phyloP scores from a whole-genome alignment of 2,113 vertebrate species.

The Chloebia gouldiae region DNA sequence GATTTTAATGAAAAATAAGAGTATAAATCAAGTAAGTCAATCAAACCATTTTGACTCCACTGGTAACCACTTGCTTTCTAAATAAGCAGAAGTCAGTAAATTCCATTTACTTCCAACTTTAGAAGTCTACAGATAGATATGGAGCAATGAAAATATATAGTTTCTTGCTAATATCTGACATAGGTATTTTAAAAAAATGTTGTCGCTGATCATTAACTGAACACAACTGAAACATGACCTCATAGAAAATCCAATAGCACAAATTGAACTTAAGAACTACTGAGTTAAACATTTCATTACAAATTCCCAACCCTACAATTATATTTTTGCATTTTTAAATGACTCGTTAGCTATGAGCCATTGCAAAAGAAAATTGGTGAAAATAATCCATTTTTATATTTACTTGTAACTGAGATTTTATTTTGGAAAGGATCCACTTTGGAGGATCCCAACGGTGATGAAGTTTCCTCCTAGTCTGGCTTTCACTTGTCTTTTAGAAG shows the following conservation, averaged over 20 bases:
- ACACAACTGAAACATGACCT: neutral
- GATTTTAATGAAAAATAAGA: constrained; percentile 15
- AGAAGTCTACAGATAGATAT: neutral
- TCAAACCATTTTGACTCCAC: neutral
- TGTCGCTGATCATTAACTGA: neutral
- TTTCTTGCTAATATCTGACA: neutral
- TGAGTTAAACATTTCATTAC: neutral
- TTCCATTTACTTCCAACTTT: neutral
- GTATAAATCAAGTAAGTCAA: neutral
- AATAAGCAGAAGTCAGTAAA: neutral
- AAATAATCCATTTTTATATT: neutral
- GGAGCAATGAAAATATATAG: neutral
- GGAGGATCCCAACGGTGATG: neutral
- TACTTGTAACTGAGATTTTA: neutral
- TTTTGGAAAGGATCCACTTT: neutral
- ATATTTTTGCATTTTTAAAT: neutral
- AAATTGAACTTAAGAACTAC: neutral
- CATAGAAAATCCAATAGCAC: neutral
- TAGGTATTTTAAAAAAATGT: neutral
- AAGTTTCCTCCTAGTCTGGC: neutral
- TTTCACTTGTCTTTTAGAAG: neutral
- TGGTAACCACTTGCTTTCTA: neutral
- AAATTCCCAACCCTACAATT: neutral
- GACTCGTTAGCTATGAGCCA: neutral
- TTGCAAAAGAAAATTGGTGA: neutral